phyloP scores from a whole-genome alignment of 1,140 invertebrate species.

The Vollenhovia emeryi region DNA sequence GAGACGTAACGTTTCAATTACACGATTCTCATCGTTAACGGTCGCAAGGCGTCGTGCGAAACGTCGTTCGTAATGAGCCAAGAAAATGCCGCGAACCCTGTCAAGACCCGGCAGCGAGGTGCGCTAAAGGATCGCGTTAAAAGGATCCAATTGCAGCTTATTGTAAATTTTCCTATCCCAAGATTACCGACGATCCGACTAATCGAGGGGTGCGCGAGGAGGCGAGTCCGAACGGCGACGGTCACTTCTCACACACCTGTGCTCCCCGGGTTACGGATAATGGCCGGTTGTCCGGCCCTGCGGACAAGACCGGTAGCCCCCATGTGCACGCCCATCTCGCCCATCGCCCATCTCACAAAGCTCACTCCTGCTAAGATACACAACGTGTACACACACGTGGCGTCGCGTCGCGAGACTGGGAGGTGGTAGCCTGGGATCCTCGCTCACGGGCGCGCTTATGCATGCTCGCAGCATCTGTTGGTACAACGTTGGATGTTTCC shows the following conservation, averaged over 20 bases:
- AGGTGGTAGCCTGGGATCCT: constrained; percentile 57
- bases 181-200: background rate
- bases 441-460: constrained; percentile 67
- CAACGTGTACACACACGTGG: constrained; percentile 48
- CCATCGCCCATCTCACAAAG: constrained; percentile 45
- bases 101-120: background rate
- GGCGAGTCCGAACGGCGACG: constrained; percentile 9
- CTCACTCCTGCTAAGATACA: constrained; percentile 47
- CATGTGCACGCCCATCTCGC: constrained; percentile 65
- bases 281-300: constrained; percentile 67
- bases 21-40: background rate
- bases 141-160: constrained; percentile 1
- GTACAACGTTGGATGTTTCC: constrained; percentile 77
- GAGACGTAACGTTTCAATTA: constrained; percentile 22
- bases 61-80: background rate
- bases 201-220: background rate
- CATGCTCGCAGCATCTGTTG: constrained; percentile 79
- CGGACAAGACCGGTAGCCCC: constrained; percentile 71
- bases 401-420: constrained; percentile 50
- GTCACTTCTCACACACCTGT: constrained; percentile 64
- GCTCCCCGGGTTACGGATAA: constrained; percentile 60
- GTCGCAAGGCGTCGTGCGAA: background rate
- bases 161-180: background rate
- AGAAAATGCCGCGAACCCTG: constrained; percentile 11
- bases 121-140: background rate